phyloP scores from a whole-genome alignment of 2,797 vertebrate genomes.

The Micrastur ruficollis region DNA sequence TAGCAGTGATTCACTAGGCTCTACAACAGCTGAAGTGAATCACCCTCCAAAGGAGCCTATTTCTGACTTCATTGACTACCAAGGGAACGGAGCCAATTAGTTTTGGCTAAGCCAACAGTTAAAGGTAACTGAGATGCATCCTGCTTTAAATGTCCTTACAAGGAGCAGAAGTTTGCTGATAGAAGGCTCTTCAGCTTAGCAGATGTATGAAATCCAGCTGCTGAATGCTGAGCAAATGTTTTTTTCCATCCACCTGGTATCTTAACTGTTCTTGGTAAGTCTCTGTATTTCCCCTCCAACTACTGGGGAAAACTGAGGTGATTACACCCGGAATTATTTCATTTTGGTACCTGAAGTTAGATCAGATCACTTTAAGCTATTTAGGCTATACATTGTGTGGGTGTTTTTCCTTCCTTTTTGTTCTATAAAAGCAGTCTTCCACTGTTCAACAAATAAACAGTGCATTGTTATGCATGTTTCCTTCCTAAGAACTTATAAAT shows the following conservation, averaged over 20 bases:
- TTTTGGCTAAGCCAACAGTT: background rate
- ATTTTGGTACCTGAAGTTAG: background rate
- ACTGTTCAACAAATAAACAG: background rate
- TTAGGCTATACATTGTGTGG: background rate
- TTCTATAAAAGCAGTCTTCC: background rate
- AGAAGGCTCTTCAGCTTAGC: background rate
- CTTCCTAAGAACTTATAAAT: background rate
- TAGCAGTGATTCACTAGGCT: background rate
- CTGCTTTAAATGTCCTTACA: background rate
- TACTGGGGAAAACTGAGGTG: background rate
- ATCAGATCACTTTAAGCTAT: background rate
- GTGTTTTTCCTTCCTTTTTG: rapidly evolving
- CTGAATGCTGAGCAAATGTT: background rate
- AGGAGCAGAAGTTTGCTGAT: background rate
- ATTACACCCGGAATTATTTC: background rate
- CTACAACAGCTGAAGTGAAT: background rate
- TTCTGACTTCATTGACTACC: background rate
- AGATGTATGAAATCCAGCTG: background rate
- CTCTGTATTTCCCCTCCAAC: background rate
- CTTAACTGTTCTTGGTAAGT: background rate
- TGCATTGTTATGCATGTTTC: background rate
- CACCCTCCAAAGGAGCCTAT: background rate
- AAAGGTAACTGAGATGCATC: background rate
- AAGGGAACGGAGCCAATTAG: background rate
- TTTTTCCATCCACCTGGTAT: background rate